Conservation (phyloP, 1,140 invertebrate genomes). For the Tribolium castaneum region DNA sequence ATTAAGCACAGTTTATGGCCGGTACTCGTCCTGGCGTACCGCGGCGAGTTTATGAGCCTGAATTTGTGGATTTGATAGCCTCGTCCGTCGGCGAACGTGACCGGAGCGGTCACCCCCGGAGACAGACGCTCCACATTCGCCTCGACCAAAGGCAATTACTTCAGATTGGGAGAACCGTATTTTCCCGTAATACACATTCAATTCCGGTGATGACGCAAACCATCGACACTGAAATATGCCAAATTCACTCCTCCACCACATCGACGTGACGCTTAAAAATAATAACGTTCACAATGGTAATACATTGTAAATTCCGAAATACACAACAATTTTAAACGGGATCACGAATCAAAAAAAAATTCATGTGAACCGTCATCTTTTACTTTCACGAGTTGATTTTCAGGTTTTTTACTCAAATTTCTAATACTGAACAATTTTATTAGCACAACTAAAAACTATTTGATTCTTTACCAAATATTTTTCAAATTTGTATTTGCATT, state of each 20-base stretch:
- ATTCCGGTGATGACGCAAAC: neutral
- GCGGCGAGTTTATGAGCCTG: constrained; percentile 48
- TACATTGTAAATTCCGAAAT: no score
- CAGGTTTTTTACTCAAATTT: no score
- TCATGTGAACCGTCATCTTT: no score
- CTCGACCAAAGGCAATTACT: constrained; percentile 30
- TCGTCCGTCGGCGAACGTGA: constrained; percentile 49
- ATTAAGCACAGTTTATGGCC: constrained; percentile 56
- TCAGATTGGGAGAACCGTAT: constrained; percentile 12
- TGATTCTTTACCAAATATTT: no score
- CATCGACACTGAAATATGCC: neutral
- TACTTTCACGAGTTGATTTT: no score
- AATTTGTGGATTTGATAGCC: constrained; percentile 54
- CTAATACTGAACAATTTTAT: no score
- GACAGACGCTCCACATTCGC: constrained; percentile 4
- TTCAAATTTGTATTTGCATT: no score
- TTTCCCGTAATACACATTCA: constrained; percentile 18
- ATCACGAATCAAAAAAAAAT: no score
- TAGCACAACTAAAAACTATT: no score
- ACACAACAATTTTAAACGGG: no score
- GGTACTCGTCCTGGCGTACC: constrained; percentile 36
- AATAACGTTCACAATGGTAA: no score
- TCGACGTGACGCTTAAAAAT: neutral
- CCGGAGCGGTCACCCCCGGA: constrained; percentile 28
- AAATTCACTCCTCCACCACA: neutral